phyloP scores from a whole-genome alignment of 2,888 invertebrate genomes.

The Erebia palarica region DNA sequence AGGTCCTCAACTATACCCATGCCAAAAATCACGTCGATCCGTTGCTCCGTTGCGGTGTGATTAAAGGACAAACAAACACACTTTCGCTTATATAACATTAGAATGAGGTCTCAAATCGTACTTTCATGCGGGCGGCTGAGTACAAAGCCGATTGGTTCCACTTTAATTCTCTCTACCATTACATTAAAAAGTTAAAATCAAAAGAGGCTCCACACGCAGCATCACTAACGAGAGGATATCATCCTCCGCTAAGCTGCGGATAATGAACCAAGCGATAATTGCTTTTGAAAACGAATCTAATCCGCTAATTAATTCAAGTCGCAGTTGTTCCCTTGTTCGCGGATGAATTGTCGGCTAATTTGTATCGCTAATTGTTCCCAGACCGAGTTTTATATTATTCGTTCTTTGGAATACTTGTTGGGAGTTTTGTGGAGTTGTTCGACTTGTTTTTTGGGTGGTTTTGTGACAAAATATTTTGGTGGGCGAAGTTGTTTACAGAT shows the following conservation, averaged over 20 bases:
- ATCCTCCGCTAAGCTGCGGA: slow-evolving; percentile 3
- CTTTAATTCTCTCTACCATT: too few relatives aligned
- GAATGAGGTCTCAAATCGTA: too few relatives aligned
- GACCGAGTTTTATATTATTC: neutral
- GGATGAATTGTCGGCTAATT: slow-evolving; percentile 30
- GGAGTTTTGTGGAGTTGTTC: neutral
- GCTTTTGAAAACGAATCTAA: slow-evolving; percentile 26
- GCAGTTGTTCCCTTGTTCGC: slow-evolving; percentile 16
- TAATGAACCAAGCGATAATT: slow-evolving; percentile 23
- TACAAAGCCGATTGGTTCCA: too few relatives aligned
- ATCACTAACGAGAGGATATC: neutral
- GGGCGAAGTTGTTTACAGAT: too few relatives aligned
- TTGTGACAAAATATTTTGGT: neutral
- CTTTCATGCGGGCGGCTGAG: too few relatives aligned
- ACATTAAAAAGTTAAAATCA: neutral
- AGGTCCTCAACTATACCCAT: too few relatives aligned
- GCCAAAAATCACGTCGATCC: too few relatives aligned
- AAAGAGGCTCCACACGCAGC: neutral
- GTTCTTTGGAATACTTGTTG: neutral
- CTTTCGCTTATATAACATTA: too few relatives aligned
- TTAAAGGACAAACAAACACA: too few relatives aligned
- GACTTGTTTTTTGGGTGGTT: neutral
- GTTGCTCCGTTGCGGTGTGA: too few relatives aligned
- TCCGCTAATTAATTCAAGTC: slow-evolving; percentile 28
- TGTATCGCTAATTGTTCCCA: slow-evolving; percentile 25